Evolutionary conservation across 2,797 vertebrate species (phyloP).

Genomic region (Nothura maculosa): DNA sequence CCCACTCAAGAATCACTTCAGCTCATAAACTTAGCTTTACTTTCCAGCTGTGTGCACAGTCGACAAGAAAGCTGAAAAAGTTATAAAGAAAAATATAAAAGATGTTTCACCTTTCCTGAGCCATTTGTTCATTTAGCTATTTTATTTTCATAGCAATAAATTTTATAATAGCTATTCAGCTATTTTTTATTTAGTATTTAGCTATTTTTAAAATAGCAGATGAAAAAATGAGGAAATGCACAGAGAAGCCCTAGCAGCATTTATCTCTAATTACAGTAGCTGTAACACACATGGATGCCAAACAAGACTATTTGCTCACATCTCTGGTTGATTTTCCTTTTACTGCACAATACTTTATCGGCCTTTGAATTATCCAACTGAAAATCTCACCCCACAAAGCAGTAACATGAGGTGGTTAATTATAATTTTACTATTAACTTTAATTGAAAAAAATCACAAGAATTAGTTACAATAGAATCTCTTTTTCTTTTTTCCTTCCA

Average conservation of each 20-base stretch:
- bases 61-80: conserved; percentile 13
- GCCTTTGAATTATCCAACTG: neutral
- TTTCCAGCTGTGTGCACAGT: conserved; percentile 41
- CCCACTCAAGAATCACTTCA: conserved; percentile 19
- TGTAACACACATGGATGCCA: conserved; percentile 24
- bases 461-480: neutral
- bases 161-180: too few species aligned
- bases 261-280: conserved; percentile 28
- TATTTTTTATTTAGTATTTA: too few species aligned
- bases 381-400: conserved; percentile 3
- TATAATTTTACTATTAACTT: neutral
- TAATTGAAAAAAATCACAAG: neutral
- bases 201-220: neutral
- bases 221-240: neutral
- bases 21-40: conserved; percentile 42
- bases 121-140: neutral
- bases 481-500: neutral
- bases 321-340: neutral
- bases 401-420: conserved; percentile 7
- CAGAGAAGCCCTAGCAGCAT: neutral
- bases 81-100: neutral
- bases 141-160: too few species aligned
- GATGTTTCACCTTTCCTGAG: neutral
- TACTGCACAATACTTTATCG: neutral
- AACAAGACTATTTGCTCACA: conserved; percentile 1